phyloP scores from a whole-genome alignment of 1,140 invertebrate species.

The Bombus superbus region DNA sequence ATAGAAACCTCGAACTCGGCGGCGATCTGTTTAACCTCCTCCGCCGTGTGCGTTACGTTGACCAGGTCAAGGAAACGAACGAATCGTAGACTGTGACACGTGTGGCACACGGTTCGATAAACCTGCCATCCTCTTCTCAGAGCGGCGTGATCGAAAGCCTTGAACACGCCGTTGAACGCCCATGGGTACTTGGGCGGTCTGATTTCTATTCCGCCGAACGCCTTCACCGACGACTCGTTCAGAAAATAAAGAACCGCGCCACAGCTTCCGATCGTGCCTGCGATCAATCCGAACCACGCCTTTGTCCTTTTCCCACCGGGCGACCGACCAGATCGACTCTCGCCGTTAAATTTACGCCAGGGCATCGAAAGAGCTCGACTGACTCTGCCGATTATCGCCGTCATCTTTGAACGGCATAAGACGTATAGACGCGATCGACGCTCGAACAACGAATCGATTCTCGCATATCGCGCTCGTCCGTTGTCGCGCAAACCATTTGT shows the following conservation, averaged over 20 bases:
- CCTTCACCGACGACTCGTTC: conserved; percentile 57
- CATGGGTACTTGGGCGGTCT: conserved; percentile 90
- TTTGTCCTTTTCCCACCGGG: not conserved
- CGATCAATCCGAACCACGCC: not conserved
- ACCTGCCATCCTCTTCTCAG: conserved; percentile 97
- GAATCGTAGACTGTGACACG: conserved; percentile 97
- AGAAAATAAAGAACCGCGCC: conserved; percentile 58
- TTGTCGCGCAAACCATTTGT: not conserved
- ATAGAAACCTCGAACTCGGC: conserved; percentile 87
- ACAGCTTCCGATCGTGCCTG: conserved; percentile 43
- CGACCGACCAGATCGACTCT: not conserved
- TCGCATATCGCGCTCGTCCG: not conserved
- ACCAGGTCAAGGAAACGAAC: conserved; percentile 96
- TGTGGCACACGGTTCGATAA: conserved; percentile 98
- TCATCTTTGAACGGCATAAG: not conserved
- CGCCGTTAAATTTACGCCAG: not conserved
- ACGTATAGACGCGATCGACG: not conserved
- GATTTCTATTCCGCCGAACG: not conserved
- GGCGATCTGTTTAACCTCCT: conserved; percentile 95
- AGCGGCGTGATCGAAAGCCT: conserved; percentile 92
- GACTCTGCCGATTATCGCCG: not conserved
- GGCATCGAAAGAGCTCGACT: not conserved
- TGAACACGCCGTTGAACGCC: conserved; percentile 90
- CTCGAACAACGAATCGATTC: not conserved
- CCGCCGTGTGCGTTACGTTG: conserved; percentile 93